Conservation (phyloP, 1,140 invertebrate species). For the Drosophila asahinai region DNA sequence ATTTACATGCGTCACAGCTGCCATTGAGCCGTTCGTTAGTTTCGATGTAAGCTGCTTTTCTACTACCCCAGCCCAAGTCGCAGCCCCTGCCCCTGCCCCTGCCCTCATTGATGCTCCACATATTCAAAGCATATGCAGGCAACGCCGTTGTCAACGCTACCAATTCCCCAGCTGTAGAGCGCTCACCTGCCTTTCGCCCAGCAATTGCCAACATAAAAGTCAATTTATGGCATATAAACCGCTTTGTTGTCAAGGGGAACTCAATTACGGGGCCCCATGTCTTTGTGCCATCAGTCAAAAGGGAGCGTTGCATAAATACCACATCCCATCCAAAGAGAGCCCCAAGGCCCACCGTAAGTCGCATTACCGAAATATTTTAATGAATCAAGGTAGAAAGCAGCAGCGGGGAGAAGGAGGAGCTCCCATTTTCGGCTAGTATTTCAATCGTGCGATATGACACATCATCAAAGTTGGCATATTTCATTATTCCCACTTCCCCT, state of each 20-base stretch:
- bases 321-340: neutral
- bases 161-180: conserved; percentile 4
- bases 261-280: conserved; percentile 43
- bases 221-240: conserved; percentile 79
- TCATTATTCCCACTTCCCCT: conserved; percentile 53
- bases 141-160: conserved; percentile 39
- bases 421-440: conserved; percentile 50
- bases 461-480: conserved; percentile 81
- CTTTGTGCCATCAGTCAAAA: conserved; percentile 22
- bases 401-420: neutral
- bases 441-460: conserved; percentile 76
- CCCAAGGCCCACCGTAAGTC: conserved; percentile 11
- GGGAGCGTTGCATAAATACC: conserved; percentile 37
- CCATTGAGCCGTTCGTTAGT: conserved; percentile 58
- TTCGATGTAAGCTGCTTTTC: conserved; percentile 65
- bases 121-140: conserved; percentile 64
- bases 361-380: conserved; percentile 73
- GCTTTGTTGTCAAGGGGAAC: conserved; percentile 74
- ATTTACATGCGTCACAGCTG: conserved; percentile 17
- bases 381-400: conserved; percentile 54
- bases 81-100: neutral
- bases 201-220: conserved; percentile 58
- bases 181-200: conserved; percentile 13
- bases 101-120: conserved; percentile 27
- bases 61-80: neutral